Evolutionary conservation across 2,888 invertebrate genomes (phyloP), one percentile per base, ranked within the genome.

Genomic region (Coecobrya sp.): DNA sequence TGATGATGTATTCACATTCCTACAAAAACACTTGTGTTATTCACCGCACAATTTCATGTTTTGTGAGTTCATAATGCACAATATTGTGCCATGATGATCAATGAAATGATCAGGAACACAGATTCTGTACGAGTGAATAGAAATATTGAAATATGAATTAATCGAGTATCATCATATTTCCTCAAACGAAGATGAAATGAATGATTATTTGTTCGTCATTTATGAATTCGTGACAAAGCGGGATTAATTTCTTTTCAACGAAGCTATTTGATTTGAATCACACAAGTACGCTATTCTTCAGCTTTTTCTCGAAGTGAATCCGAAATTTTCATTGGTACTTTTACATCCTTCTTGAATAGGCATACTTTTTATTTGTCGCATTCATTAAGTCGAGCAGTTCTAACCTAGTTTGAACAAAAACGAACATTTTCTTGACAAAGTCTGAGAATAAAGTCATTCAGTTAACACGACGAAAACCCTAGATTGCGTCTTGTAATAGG

Each of bases 371-470:
- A 49, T 45, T 45, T 45, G 45, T 76, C 25, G n/a, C 13, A 49
- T 11, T 49, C 49, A 22, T 73, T 42, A 73, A 76, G 11, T 19
- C 16, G 22, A 49, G 7, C 0, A 16, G 4, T 8, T 45, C 45
- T 76, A 76, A 76, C 76, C 76, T 76, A 76, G 49, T 49, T 76
- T 49, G 22, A 10, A 13, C 11, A 49, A 73, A 45, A 11, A 76
- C 13, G 76, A 49, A 25, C 22, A 49, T 22, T 73, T 36, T n/a
- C n/a, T n/a, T 7, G 10, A 22, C 76, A 49, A 49, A 76, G 16
- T 25, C 13, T 45, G 49, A 76, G 76, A 49, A 76, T 25, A 49
- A 45, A 85, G 84, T 22, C 65, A 85, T 65, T 73, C 86, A 86
- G 55, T 86, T 55, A 55, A 42, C 68, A 49, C 27, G n/a, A 22